Evolutionary conservation across 2,888 invertebrate species (phyloP), one percentile per base, ranked within the genome.

Genomic region (Plebejus argus): DNA sequence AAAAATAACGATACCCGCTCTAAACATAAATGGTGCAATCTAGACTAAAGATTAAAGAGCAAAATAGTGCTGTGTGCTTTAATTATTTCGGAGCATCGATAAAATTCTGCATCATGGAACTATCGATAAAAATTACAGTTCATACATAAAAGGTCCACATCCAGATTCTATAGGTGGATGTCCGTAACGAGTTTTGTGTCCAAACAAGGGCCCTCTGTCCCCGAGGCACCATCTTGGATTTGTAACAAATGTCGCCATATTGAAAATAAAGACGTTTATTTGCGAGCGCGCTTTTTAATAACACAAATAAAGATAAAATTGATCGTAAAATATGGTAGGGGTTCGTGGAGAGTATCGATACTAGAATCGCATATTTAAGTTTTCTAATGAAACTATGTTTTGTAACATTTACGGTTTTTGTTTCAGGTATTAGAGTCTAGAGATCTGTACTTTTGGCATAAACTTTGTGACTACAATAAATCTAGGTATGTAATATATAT

Each of bases 171-270:
- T 76, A 83, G 70, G 83, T 88, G 86, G 70, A 4, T 78, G 86
- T 82, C 75, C 6, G 81, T 83, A 86, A 86, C 87, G 85, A 89
- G 88, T 88, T 86, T 84, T 84, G 83, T 86, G 90, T 90, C 89
- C 91, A 90, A 91, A 92, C 92, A 92, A 90, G 91, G 87, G 80
- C 88, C 84, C 89, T 90, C 90, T 90, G 92, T 91, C 91, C 86
- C 84, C 78, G 88, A 89, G 90, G 90, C 92, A 93, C 92, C 91
- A 92, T 90, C 86, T 90, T 90, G 90, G 87, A 89, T 87, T 85
- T 85, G 88, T 91, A 93, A 92, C 92, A 91, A 93, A 91, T 90
- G 92, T 91, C 87, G 87, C 87, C 88, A 87, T 90, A 86, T 90
- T 90, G 87, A 89, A 92, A 92, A 93, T 91, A 91, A 92, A 92